Evolutionary conservation across 2,113 vertebrate species (phyloP), one percentile per base, ranked within the genome.

Genomic region (Xiphias gladius): DNA sequence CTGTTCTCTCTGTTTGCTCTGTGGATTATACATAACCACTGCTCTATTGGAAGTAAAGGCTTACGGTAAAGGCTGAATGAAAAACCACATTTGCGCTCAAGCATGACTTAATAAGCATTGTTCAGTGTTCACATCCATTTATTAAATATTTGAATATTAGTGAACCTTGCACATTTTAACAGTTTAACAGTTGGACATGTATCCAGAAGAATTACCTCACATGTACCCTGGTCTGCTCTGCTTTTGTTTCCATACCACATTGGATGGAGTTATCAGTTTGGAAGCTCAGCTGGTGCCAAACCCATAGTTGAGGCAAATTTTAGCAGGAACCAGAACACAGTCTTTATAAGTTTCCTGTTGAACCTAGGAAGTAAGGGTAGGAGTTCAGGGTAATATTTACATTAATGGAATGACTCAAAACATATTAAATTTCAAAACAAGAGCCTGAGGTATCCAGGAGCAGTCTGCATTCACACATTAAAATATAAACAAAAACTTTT

Each of bases 381-480:
- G 82, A 94, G 92, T 91, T 92, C 92, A 94, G 83, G 88, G 92
- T 89, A 94, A 95, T 94, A 94, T 95, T 95, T 94, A 93, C 84
- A 61, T 92, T 94, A 91, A 94, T 90, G 79, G 85, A 87, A 90
- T 77, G 72, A 87, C 80, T 93, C 78, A 88, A 90, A 94, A 90
- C 86, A 50, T 88, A 91, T 94, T 83, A 55, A 32, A 86, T 95
- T 95, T 94, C 93, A 92, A 94, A 94, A 95, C 90, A 92, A 89
- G 74, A 87, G 72, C 84, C 80, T 30, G 68, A 72, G 75, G 75
- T 84, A 82, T 87, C 78, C 43, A 69, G 32, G 64, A 91, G 80
- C 76, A 63, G 76, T 82, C 83, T 74, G 79, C 67, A 80, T 76
- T 87, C 83, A 22, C 77, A 92, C 83, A 72, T 90, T 84, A 39